Percentiles rank a stretch among this genome's conserved stretches.
Evolutionary conservation across 2,113 vertebrate genomes (phyloP).

Genomic region (Danionella cerebrum): DNA sequence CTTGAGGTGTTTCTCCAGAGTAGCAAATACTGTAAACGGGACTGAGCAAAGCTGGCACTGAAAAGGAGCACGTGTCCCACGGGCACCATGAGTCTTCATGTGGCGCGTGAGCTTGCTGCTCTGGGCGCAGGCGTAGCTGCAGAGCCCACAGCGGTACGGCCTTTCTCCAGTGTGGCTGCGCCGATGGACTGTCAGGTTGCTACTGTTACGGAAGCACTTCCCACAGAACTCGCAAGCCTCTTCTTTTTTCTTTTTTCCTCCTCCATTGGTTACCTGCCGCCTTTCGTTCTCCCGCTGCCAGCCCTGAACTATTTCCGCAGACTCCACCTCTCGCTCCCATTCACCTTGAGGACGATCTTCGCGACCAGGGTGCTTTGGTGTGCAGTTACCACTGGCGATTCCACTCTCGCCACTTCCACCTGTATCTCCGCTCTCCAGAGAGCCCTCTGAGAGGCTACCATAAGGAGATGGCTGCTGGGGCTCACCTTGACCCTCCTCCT

Average conservation of each 20-base stretch:
- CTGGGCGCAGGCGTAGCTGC: conserved; percentile 78
- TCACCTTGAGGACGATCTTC: conserved; percentile 47
- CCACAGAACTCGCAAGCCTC: conserved; percentile 79
- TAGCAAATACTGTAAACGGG: conserved; percentile 77
- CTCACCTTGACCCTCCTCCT: conserved; percentile 57
- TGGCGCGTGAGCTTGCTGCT: conserved; percentile 83
- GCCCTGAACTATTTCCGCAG: conserved; percentile 53
- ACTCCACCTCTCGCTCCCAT: conserved; percentile 49
- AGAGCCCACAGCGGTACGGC: conserved; percentile 74
- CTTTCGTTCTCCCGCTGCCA: conserved; percentile 61
- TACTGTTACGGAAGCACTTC: conserved; percentile 78
- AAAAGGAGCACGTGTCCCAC: conserved; percentile 64
- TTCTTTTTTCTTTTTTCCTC: conserved; percentile 52
- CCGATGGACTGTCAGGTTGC: conserved; percentile 80
- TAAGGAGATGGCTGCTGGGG: conserved; percentile 86
- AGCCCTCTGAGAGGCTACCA: conserved; percentile 93
- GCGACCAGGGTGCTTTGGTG: conserved; percentile 61
- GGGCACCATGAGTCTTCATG: conserved; percentile 78
- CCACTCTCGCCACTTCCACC: conserved; percentile 68
- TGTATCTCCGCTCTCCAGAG: conserved; percentile 82
- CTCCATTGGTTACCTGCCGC: conserved; percentile 14
- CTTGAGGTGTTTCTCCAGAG: conserved; percentile 79
- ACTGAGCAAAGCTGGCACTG: conserved; percentile 72
- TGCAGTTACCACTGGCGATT: conserved; percentile 72
- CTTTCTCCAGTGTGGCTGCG: conserved; percentile 77